Conservation (phyloP, 2,113 vertebrate species). For the Salvator merianae region DNA sequence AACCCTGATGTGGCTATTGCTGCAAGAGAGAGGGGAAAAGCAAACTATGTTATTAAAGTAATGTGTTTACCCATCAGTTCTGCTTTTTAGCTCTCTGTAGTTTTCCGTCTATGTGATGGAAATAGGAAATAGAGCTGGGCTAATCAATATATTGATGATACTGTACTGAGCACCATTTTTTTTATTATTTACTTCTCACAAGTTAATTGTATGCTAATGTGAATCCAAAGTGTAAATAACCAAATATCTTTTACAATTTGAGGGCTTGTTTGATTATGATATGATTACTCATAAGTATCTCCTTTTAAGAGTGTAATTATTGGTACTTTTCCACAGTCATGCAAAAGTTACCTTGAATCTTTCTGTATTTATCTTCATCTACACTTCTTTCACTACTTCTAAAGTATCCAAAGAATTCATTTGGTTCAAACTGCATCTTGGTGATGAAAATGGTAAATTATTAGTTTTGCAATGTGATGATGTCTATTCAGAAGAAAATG, state of each 20-base stretch:
- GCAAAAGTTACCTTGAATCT: slow-evolving; percentile 3
- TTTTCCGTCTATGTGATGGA: neutral
- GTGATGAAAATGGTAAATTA: slow-evolving; percentile 15
- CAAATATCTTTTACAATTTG: slow-evolving; percentile 10
- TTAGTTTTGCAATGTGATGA: neutral
- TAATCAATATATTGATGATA: neutral
- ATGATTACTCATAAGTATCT: neutral
- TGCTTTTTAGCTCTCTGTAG: too few species aligned
- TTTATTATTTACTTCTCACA: neutral
- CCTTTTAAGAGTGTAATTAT: slow-evolving; percentile 12
- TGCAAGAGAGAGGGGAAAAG: too few species aligned
- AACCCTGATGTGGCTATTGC: too few species aligned
- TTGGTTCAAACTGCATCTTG: neutral
- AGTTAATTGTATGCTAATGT: slow-evolving; percentile 7
- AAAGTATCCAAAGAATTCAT: neutral
- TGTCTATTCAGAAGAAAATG: neutral
- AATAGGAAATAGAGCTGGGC: neutral
- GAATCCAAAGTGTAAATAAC: slow-evolving; percentile 2
- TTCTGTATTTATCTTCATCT: slow-evolving; percentile 4
- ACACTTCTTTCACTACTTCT: neutral
- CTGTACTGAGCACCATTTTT: neutral
- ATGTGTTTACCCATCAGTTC: too few species aligned
- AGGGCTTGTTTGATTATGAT: slow-evolving; percentile 27
- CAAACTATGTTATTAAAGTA: too few species aligned
- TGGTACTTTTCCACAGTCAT: neutral